These are phyloP conservation scores for Stomatorhinus ivindoensis DNA, from an alignment of 2,113 vertebrate species.

Conservation along the genomic window DNA sequence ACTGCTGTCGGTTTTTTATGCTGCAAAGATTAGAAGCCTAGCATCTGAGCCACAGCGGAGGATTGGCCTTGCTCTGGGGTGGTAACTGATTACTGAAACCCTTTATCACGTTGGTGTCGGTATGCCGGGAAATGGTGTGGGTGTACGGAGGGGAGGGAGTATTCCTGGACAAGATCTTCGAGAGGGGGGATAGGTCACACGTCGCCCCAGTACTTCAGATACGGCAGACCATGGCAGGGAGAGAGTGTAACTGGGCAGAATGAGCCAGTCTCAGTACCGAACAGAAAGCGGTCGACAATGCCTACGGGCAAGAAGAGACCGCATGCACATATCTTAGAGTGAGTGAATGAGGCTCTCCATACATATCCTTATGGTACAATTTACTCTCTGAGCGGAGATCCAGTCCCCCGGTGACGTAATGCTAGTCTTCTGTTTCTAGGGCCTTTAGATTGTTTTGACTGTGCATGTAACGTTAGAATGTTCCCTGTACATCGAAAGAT, in stretches of 20 bases:
- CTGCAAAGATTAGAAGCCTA: background rate
- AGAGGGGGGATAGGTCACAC: background rate
- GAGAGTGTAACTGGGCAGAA: background rate
- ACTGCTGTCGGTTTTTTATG: background rate
- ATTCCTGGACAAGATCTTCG: background rate
- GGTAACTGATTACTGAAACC: background rate
- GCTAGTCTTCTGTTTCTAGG: conserved; percentile 37
- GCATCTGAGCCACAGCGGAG: background rate
- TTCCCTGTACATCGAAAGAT: background rate
- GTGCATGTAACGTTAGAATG: conserved; percentile 22
- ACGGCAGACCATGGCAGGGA: background rate
- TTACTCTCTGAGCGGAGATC: conserved; percentile 40
- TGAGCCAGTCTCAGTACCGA: background rate
- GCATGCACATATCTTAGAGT: background rate
- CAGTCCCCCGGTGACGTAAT: conserved; percentile 51
- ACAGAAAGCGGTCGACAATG: background rate
- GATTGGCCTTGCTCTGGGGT: background rate
- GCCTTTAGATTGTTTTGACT: conserved; percentile 27
- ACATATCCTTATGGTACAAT: conserved; percentile 16
- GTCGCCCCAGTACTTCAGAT: background rate
- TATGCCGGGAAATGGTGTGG: background rate
- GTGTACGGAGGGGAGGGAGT: background rate
- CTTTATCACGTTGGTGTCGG: background rate
- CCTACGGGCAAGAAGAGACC: background rate
- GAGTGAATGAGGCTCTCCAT: background rate